Evolutionary conservation across 2,797 vertebrate genomes (phyloP).

Genomic region (Enteromius unitaeniatus): DNA sequence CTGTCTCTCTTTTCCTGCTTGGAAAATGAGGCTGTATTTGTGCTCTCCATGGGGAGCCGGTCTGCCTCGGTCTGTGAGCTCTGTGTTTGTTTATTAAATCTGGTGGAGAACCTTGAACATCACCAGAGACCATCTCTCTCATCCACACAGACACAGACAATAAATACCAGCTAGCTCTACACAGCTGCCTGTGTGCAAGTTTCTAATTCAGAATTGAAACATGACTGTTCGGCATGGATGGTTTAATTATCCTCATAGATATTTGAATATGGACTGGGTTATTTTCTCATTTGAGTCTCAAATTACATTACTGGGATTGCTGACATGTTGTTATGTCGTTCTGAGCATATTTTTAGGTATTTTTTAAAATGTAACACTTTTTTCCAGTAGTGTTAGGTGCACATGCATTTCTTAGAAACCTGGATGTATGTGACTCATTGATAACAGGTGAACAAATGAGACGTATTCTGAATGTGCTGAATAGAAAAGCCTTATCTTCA

Average conservation of each 20-base stretch:
- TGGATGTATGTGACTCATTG: conserved; percentile 24
- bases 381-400: neutral
- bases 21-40: conserved; percentile 32
- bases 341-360: neutral
- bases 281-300: neutral
- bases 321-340: neutral
- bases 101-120: conserved; percentile 46
- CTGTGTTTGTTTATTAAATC: conserved; percentile 46
- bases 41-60: conserved; percentile 17
- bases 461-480: conserved; percentile 2
- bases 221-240: neutral
- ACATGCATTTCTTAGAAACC: conserved; percentile 19
- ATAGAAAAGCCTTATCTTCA: conserved; percentile 35
- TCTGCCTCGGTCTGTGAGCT: conserved; percentile 24
- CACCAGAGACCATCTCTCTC: neutral
- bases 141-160: conserved; percentile 25
- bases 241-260: neutral
- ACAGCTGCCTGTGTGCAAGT: neutral
- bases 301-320: neutral
- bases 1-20: conserved; percentile 10
- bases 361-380: conserved; percentile 20
- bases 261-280: neutral
- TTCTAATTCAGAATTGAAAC: conserved; percentile 3
- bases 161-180: conserved; percentile 42
- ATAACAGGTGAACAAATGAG: conserved; percentile 35